Percentiles rank a stretch among this genome's conserved stretches.
Evolutionary conservation across 2,113 vertebrate genomes (phyloP).

Genomic region (human (Homo sapiens)): GRCh38 chr12:42143001-42143500

Average conservation of each 20-base stretch:
- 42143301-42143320: neutral
- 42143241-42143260: neutral
- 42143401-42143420: neutral
- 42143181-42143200: neutral
- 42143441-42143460: neutral
- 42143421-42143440: neutral
- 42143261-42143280: neutral
- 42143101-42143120: neutral
- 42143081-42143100: neutral
- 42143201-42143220: neutral
- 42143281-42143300: neutral
- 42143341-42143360: neutral
- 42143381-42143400: neutral
- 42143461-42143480: neutral
- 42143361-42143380: neutral
- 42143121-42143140: neutral
- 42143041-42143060: conserved; percentile 38
- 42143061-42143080: neutral
- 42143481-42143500: neutral
- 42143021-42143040: neutral
- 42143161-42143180: conserved; percentile 19
- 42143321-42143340: neutral
- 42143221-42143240: neutral
- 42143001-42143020: neutral
- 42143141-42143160: neutral